Percentiles rank a stretch among this genome's conserved stretches.
Evolutionary conservation across 2,797 vertebrate species (phyloP).

Genomic region (Alca torda): DNA sequence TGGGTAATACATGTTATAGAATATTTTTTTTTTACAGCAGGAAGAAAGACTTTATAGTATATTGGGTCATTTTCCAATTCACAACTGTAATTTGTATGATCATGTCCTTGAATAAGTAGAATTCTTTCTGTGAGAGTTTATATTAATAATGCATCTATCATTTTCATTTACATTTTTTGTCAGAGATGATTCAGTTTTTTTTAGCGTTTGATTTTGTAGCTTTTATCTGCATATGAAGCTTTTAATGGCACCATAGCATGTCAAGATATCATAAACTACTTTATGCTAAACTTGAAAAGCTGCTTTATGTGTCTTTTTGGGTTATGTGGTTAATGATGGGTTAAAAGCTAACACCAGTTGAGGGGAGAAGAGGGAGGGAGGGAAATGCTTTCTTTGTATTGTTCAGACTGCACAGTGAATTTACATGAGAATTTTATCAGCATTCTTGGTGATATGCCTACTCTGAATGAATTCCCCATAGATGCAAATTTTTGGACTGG

Average conservation of each 20-base stretch:
- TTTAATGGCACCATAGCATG: not conserved
- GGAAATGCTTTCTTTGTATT: not conserved
- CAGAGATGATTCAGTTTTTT: not conserved
- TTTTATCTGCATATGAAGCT: not conserved
- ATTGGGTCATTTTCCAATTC: not conserved
- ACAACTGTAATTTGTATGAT: not conserved
- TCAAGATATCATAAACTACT: not conserved
- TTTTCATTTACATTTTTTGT: slow-evolving; percentile 1
- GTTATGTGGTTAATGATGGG: not conserved
- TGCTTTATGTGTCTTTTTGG: not conserved
- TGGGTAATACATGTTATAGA: not conserved
- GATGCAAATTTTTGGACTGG: slow-evolving; percentile 27
- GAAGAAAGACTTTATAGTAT: not conserved
- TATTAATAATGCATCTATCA: not conserved
- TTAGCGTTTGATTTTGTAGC: not conserved
- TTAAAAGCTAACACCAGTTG: slow-evolving; percentile 10
- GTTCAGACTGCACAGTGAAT: slow-evolving; percentile 1
- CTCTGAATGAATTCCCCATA: slow-evolving; percentile 24
- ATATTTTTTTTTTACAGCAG: not conserved
- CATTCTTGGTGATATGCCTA: slow-evolving; percentile 8
- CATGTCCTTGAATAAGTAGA: not conserved
- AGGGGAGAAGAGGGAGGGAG: not conserved
- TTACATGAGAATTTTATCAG: slow-evolving; percentile 55
- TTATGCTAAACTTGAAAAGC: not conserved
- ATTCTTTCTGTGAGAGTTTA: not conserved